A percentile compares a stretch with the other conserved stretches of the same genome.
phyloP scores from a whole-genome alignment of 2,113 vertebrate genomes.

The Ameiurus melas region DNA sequence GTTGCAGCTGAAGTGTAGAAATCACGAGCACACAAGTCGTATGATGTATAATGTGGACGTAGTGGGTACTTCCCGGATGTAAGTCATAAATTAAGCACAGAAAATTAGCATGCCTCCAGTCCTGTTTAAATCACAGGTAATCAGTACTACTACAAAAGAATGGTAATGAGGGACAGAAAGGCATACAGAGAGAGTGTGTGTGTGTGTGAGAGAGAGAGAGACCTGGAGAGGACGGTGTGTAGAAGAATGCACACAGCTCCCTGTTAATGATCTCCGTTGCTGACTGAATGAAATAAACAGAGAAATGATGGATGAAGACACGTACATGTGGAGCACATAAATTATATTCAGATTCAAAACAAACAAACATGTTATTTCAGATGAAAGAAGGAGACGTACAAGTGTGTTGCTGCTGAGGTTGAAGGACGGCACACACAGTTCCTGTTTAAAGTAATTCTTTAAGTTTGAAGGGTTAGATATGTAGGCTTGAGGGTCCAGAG shows the following conservation, averaged over 20 bases:
- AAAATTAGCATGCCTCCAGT: not conserved
- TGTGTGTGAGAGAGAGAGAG: not conserved
- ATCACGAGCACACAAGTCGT: too few relatives aligned
- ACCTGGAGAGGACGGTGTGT: slow-evolving; percentile 73
- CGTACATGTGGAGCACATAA: not conserved
- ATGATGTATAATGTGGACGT: not conserved
- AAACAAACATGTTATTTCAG: not conserved
- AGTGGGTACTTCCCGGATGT: not conserved
- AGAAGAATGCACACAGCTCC: slow-evolving; percentile 77
- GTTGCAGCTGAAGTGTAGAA: too few relatives aligned
- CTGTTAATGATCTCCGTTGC: slow-evolving; percentile 61
- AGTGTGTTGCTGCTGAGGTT: slow-evolving; percentile 37
- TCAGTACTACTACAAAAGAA: not conserved
- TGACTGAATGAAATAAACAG: slow-evolving; percentile 57
- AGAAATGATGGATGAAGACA: not conserved
- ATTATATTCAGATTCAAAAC: not conserved
- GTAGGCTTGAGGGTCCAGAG: rapidly evolving
- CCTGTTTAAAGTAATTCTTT: slow-evolving; percentile 46
- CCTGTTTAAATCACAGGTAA: not conserved
- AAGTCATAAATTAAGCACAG: not conserved
- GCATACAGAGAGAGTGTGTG: not conserved
- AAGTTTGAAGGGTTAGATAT: rapidly evolving
- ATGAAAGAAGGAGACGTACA: slow-evolving; percentile 58
- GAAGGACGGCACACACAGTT: slow-evolving; percentile 71
- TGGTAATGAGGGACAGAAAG: not conserved